Base-by-base conservation (phyloP, 2,797 vertebrate species). In the Xenentodon cancila region DNA sequence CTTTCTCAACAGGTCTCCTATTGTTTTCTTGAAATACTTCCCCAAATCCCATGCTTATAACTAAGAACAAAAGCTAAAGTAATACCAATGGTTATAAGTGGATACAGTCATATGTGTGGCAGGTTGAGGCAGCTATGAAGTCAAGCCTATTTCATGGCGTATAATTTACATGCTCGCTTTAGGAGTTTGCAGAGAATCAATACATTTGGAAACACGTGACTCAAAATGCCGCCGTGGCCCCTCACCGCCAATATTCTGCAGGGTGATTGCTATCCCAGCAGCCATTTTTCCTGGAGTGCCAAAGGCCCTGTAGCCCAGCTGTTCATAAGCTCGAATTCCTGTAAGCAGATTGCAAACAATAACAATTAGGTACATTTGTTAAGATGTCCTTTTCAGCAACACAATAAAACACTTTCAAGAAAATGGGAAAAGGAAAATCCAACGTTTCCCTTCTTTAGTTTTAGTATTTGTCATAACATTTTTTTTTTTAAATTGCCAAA, bases 171-270 rank as follows among this genome's bases (percentile, higher is more conserved):
- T 68, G 65, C 71, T 69, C 62, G 27, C 15, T 25, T 2, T 11
- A 47, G 53, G 45, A 21, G 40, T 71, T 34, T 46, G 46, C 12
- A 53, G 15, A 77, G 40, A 53, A 53, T 40, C 9, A 1, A 52
- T 43, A 68, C 9, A 56, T 51, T 46, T 43, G 19, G 0, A 0
- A 75, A 53, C 13, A 64, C n/a, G 62, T 66, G 7, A 21, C 18
- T 60, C 18, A 32, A 12, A 30, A 22, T 42, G 42, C 34, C 43
- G 19, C 43, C 15, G 1, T 30, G 3, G 30, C 43, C 64, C 43
- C 92, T 92, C 66, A 98, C 97, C 96, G 91, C 97, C 97, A 0
- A 99, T 97, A 76, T 98, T 99, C 90, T 99, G 97, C 57, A 99
- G 90, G 0, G 95, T 97, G 84, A 99, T 99, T 11, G 97, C 96